Evolutionary conservation across 1,140 invertebrate genomes (phyloP), one percentile per base, ranked within the genome.

Genomic region (Danaus plexippus): DNA sequence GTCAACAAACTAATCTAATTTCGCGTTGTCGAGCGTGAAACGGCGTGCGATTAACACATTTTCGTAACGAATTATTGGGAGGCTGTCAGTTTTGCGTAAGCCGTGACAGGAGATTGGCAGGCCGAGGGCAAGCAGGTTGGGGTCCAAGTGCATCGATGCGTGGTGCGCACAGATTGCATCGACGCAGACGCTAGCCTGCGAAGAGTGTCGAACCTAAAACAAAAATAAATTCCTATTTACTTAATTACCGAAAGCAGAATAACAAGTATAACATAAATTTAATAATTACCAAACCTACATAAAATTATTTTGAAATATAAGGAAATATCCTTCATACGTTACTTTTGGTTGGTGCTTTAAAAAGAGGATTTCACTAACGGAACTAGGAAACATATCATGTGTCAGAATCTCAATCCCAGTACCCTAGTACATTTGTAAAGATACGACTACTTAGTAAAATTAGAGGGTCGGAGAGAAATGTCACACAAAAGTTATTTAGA

Each of bases 401-500:
- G 15, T 15, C 15, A 55, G 13, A 51, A 42, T n/a, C 11, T 54
- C 44, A 41, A 22, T 46, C 47, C 47, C 55, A 50, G 49, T 65
- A 69, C 69, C 72, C 72, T 69, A 66, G 60, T 70, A 73, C 70
- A 76, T 79, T 79, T 76, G 75, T 75, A 67, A 71, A 80, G 81
- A 83, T 81, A 85, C 69, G 70, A 76, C 79, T 83, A 83, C 80
- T 85, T 80, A 85, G 79, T 75, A 71, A 85, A 85, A 85, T 85
- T 81, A 83, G 73, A 74, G 77, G 75, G 71, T 71, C 68, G 75
- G 79, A 77, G 80, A 75, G 72, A 75, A 69, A 54, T 81, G 80
- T 79, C 77, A 79, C 77, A 78, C 80, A 80, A 82, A 85, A 84
- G 79, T 84, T 84, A 86, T 86, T 84, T 86, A 84, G 82, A 86